Conservation (phyloP, 2,113 vertebrate genomes). For the Phoenicopterus ruber region DNA sequence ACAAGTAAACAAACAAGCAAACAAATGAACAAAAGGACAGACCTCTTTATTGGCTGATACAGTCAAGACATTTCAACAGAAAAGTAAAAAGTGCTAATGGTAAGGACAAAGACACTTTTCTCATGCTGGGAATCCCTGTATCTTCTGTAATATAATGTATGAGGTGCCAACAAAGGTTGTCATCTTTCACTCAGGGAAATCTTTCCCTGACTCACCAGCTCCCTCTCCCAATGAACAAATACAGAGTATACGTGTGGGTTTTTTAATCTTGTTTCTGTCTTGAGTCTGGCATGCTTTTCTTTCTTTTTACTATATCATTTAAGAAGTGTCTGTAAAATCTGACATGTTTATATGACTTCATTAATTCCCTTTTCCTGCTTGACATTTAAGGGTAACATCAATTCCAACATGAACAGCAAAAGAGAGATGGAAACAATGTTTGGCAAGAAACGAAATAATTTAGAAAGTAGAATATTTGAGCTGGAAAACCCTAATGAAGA, state of each 20-base stretch:
- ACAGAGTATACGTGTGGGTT: accelerated
- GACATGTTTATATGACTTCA: not conserved
- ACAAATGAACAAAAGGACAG: not conserved
- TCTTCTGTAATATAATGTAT: too few relatives aligned
- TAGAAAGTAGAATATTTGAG: not conserved
- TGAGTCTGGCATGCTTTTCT: not conserved
- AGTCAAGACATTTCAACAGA: not conserved
- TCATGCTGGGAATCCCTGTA: not conserved
- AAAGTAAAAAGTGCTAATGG: not conserved
- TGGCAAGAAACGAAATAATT: not conserved
- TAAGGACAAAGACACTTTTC: not conserved
- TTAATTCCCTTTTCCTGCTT: not conserved
- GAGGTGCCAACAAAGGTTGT: not conserved
- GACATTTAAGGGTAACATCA: not conserved
- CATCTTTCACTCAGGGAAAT: not conserved
- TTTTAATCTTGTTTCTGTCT: not conserved
- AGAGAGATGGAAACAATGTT: not conserved
- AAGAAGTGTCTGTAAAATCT: not conserved
- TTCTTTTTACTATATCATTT: not conserved
- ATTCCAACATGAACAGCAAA: not conserved
- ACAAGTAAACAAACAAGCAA: not conserved
- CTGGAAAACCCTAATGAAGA: not conserved
- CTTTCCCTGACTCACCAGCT: not conserved
- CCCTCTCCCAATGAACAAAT: not conserved
- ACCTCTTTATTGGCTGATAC: not conserved